Percentiles rank a stretch among this genome's conserved stretches.
phyloP scores from a whole-genome alignment of 2,888 invertebrate genomes.

The Scrobipalpa costella region DNA sequence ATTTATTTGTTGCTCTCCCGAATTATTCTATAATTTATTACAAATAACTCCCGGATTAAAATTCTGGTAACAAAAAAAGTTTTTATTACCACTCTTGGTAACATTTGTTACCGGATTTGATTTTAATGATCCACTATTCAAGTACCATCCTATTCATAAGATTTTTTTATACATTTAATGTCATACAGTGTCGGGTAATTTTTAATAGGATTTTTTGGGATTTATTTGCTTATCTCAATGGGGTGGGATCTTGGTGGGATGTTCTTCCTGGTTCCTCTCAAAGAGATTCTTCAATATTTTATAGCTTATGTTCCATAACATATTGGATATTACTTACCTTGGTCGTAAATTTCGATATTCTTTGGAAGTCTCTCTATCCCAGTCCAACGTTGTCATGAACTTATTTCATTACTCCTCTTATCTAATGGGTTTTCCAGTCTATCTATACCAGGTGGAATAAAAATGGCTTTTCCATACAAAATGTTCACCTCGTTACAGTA shows the following conservation, averaged over 20 bases:
- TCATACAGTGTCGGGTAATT: constrained; percentile 60
- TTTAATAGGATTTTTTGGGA: constrained; percentile 55
- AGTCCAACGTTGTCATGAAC: not conserved
- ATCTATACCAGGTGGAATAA: too few species aligned
- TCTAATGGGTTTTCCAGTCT: too few species aligned
- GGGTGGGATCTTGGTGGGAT: constrained; percentile 7
- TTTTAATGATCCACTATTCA: constrained; percentile 64
- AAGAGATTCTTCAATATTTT: constrained; percentile 8
- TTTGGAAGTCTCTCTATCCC: not conserved
- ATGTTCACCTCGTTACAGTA: too few species aligned
- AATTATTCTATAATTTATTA: constrained; percentile 79
- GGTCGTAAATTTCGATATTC: not conserved
- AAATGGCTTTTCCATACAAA: too few species aligned
- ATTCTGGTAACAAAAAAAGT: constrained; percentile 49
- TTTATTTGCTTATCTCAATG: constrained; percentile 50
- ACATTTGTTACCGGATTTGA: constrained; percentile 69
- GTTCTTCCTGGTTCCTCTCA: constrained; percentile 14
- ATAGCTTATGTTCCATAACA: constrained; percentile 9
- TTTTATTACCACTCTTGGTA: constrained; percentile 46
- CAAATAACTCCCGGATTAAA: constrained; percentile 66
- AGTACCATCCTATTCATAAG: constrained; percentile 29
- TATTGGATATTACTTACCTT: constrained; percentile 4
- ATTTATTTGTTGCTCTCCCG: constrained; percentile 74
- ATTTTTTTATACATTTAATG: constrained; percentile 30
- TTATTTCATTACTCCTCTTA: not conserved